Evolutionary conservation across 1,140 invertebrate species (phyloP), one percentile per base, ranked within the genome.

Genomic region (Pantala flavescens): DNA sequence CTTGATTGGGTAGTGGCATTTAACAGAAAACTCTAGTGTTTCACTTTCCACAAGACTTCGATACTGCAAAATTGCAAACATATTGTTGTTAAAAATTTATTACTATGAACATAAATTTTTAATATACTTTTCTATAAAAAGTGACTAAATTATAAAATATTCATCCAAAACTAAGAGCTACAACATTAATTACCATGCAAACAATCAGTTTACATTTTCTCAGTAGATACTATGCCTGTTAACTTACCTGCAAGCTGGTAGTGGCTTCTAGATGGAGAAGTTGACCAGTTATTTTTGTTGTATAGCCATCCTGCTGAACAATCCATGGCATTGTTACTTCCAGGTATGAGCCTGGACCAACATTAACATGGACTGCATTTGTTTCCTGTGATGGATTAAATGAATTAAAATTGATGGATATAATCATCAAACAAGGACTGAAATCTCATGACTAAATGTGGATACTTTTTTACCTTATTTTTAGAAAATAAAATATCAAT

Each of bases 291-390:
- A 98, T 92, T 84, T 93, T 95, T 0, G 93, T 95, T 0, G 90
- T 90, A 79, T 93, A 98, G 10, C 95, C 96, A 80, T 91, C 90
- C 78, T 91, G 88, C 0, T 90, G 84, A 0, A 94, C 91, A 71
- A 96, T 89, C 95, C 94, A 98, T 0, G 96, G 97, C 82, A 98
- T 89, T n/a, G 93, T 97, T 10, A 96, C 90, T 84, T 98, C 96
- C 71, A 98, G 86, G 83, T 97, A 98, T 0, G 95, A 97, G 3
- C 96, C 96, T 70, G 92, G 90, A 9, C 93, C 93, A 72, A 96
- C 90, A 79, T 96, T 97, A 79, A 98, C 91, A 82, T 98, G 96
- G 76, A 98, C 90, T 21, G 95, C 96, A 84, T 98, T 98, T 0
- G 96, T 98, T 86, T 97, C 95, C 84, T 89, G 78, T 73, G 72